Base-by-base conservation (phyloP, 2,113 vertebrate genomes). In the Notothenia rossii region DNA sequence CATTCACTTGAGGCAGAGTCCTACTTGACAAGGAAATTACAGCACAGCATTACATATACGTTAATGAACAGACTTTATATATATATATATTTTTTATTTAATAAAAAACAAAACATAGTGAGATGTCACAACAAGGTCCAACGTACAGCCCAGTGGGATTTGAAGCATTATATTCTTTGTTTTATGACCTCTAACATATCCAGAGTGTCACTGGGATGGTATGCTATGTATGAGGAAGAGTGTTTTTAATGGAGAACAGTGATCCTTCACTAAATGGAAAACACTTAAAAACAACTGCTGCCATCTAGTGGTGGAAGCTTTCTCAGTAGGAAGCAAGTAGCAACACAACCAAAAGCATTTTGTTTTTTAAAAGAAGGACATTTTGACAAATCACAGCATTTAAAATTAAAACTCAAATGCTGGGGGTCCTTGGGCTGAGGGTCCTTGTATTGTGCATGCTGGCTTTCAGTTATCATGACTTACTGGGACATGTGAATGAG, bases 241-340 rank as follows among this genome's bases (percentile, higher is more conserved):
- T 33, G 1, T 50, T 33, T 60, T 61, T 59, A 3, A 51, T 51
- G 43, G 10, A 48, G 43, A 69, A 17, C 15, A 69, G 17, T 1
- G 22, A 1, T 2, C 22, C 2, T 69, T 29, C 13, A 53, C 12
- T 50, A 14, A 8, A 60, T 18, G 12, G 3, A 29, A 60, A 12
- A 46, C 11, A 56, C 5, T 71, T 63, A 6, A 49, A 29, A 65
- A 36, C 45, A 79, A 65, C 40, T 82, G 70, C 85, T 89, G 83
- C 86, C 82, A 87, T 77, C 86, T 88, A 73, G 77, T 83, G 86
- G 55, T 14, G 1, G 3, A 5, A 10, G 15, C 7, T 77, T 63
- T 1, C 6, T 13, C 13, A 17, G 29, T 9, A 22, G 17, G 49
- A 68, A 54, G 4, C 10, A 12, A 20, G 29, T 9, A 22, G 17